These are phyloP conservation scores for Calameuta pallipes DNA, from an alignment of 2,888 invertebrate genomes.

Conservation along the genomic window DNA sequence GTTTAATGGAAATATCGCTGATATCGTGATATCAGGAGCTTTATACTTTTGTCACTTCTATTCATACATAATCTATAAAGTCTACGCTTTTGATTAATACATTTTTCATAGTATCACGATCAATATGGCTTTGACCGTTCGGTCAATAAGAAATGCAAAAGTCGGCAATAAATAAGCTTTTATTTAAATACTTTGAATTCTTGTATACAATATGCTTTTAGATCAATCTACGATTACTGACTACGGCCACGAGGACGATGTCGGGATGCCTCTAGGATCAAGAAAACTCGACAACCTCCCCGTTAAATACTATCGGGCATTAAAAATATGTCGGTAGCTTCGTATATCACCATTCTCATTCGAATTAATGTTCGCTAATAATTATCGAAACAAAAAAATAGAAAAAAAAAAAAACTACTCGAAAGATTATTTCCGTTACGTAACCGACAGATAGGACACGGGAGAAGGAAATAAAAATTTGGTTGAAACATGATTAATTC, in stretches of 20 bases:
- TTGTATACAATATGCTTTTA: slow-evolving; percentile 55
- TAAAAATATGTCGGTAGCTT: slow-evolving; percentile 16
- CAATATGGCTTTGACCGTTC: background rate
- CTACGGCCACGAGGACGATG: slow-evolving; percentile 37
- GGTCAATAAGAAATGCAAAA: background rate
- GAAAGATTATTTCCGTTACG: background rate
- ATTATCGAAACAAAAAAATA: no score
- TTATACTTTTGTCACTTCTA: background rate
- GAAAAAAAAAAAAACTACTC: no score
- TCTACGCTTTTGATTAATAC: background rate
- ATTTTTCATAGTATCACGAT: background rate
- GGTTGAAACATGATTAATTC: background rate
- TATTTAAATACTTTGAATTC: slow-evolving; percentile 54
- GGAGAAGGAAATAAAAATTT: background rate
- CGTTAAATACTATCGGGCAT: slow-evolving; percentile 32
- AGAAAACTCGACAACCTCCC: background rate
- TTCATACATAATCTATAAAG: background rate
- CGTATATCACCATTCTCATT: background rate
- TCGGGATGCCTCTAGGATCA: slow-evolving; percentile 3
- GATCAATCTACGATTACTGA: slow-evolving; percentile 36
- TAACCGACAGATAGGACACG: background rate
- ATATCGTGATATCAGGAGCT: background rate
- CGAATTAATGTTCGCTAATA: slow-evolving; percentile 5
- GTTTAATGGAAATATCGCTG: background rate
- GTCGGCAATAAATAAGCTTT: slow-evolving; percentile 58